Conservation (phyloP, 2,888 invertebrate species). For the Spicauda simplicius region DNA sequence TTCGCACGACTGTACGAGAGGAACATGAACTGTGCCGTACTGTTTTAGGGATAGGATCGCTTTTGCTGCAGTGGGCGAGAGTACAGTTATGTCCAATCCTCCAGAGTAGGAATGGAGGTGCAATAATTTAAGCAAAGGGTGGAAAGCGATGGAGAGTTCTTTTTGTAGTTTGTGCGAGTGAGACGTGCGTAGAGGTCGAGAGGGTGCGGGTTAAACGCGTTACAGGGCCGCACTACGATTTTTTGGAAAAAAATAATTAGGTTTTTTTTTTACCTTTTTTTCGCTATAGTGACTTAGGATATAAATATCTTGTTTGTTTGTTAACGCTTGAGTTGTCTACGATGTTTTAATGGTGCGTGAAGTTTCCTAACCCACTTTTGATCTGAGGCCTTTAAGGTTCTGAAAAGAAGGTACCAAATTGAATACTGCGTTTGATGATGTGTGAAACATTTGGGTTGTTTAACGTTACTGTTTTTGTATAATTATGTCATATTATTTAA, state of each 20-base stretch:
- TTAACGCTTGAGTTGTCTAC: neutral
- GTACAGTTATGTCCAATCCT: conserved; percentile 56
- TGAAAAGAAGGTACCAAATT: too few species aligned
- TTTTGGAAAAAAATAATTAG: conserved; percentile 35
- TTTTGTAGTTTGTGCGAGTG: conserved; percentile 85
- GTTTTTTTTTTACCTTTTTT: conserved; percentile 30
- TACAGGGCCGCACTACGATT: conserved; percentile 61
- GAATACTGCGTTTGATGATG: too few species aligned
- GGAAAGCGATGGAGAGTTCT: conserved; percentile 83
- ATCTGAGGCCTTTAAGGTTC: too few species aligned
- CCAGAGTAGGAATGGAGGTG: conserved; percentile 65
- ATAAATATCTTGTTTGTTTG: too few species aligned
- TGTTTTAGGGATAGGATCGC: conserved; percentile 45
- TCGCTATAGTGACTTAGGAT: neutral
- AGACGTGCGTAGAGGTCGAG: conserved; percentile 82
- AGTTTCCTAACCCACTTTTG: too few species aligned
- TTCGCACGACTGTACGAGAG: conserved; percentile 53
- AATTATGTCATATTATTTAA: too few species aligned
- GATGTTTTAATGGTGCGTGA: neutral
- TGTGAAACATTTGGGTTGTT: too few species aligned
- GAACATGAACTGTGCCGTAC: conserved; percentile 48
- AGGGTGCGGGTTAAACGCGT: conserved; percentile 79
- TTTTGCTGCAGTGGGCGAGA: conserved; percentile 48
- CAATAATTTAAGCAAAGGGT: conserved; percentile 85
- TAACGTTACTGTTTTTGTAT: too few species aligned